These are phyloP conservation scores for Hypotaenidia okinawae DNA, from an alignment of 2,797 vertebrate species.

Conservation along the genomic window DNA sequence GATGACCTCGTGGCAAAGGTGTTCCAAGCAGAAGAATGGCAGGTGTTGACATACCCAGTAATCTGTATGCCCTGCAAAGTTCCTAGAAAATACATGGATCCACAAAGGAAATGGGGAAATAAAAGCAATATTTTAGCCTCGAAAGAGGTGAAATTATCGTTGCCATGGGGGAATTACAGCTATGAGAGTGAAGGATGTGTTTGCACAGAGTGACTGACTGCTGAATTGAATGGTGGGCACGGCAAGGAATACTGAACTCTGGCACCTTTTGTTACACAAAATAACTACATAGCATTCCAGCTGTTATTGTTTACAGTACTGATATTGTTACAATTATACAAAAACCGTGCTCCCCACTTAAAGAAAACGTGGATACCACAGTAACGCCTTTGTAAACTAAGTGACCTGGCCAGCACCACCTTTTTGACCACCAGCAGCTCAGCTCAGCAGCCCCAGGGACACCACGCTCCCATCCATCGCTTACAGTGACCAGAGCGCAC, in stretches of 20 bases:
- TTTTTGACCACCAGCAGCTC: background rate
- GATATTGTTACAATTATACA: background rate
- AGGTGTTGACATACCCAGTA: background rate
- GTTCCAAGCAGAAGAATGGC: background rate
- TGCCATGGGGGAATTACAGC: background rate
- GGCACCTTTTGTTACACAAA: background rate
- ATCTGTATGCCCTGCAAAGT: background rate
- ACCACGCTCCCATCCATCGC: rapidly evolving
- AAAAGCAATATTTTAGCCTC: background rate
- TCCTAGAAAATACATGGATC: background rate
- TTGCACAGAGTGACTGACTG: background rate
- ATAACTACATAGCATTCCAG: background rate
- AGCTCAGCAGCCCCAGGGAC: background rate
- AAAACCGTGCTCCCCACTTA: background rate
- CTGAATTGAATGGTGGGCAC: background rate
- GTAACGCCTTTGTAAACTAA: rapidly evolving
- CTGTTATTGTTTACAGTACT: background rate
- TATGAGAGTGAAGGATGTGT: background rate
- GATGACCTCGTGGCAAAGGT: background rate
- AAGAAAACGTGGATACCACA: background rate
- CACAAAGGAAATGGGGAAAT: background rate
- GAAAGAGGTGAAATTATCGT: background rate
- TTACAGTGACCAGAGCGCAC: rapidly evolving
- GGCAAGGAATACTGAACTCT: background rate
- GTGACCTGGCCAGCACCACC: too few relatives aligned